Evolutionary conservation across 2,797 vertebrate genomes (phyloP), one percentile per base, ranked within the genome.

Genomic region (Sebastes kiyomatsui): DNA sequence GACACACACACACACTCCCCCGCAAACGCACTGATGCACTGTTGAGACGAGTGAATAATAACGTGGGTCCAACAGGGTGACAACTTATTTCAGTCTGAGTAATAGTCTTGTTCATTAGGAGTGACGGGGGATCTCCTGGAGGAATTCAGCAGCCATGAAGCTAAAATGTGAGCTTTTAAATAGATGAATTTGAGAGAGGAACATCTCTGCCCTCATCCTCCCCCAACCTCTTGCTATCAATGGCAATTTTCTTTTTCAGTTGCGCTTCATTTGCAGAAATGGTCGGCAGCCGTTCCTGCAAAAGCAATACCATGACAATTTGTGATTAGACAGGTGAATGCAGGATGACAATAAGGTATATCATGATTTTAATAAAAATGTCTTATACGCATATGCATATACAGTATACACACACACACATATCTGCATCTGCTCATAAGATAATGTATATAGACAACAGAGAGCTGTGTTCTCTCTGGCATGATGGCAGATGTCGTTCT

Each of bases 81-180:
- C 90, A 86, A 46, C 82, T 82, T 80, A 18, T 81, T 88, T 81
- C 58, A 79, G 59, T 66, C 33, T 92, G 92, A 93, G 88, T 92
- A 92, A 92, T 93, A 81, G 89, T 80, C 49, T 73, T 65, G 79
- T 81, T 87, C 77, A 90, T 88, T 71, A 85, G 59, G 30, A 85
- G 52, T 80, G 90, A 91, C 79, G 10, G 33, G 25, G 54, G 46
- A 72, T 71, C 62, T 70, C 74, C 79, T 33, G 28, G 58, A 70
- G 82, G 74, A 81, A 69, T 83, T 79, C 22, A 56, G 30, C 64
- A 25, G 68, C 71, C 59, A 35, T 71, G 28, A 80, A 77, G 60
- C 65, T 75, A 8, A 79, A 82, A 77, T 49, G 27, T 32, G 59
- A 60, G 73, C 38, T 82, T 76, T 87, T 66, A 77, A 82, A 79